Evolutionary conservation across 2,797 vertebrate species (phyloP).

Genomic region (Thripadectes ignobilis): DNA sequence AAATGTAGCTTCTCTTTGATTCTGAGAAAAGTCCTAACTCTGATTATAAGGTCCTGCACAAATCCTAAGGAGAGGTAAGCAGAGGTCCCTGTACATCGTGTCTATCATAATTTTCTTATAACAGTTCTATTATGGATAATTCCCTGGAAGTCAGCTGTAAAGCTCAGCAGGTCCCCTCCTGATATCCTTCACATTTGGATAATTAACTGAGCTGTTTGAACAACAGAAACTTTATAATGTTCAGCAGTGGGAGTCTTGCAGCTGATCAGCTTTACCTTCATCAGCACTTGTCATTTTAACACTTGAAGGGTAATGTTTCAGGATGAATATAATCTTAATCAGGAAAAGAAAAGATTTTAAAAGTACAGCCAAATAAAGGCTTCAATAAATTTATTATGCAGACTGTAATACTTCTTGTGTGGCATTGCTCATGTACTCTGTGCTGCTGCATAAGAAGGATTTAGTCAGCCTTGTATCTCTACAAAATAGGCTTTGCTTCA

Average conservation of each 20-base stretch:
- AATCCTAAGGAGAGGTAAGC: slow-evolving; percentile 58
- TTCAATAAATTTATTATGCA: slow-evolving; percentile 34
- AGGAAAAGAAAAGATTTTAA: slow-evolving; percentile 57
- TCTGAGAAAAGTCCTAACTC: slow-evolving; percentile 43
- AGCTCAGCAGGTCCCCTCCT: slow-evolving; percentile 53
- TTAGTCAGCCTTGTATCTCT: slow-evolving; percentile 41
- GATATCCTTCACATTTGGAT: slow-evolving; percentile 62
- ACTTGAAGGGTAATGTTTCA: slow-evolving; percentile 57
- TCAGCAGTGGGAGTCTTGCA: slow-evolving; percentile 61
- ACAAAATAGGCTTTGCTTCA: slow-evolving; percentile 35
- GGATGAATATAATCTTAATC: slow-evolving; percentile 59
- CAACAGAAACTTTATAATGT: slow-evolving; percentile 69
- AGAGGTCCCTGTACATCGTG: slow-evolving; percentile 35
- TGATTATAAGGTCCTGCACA: slow-evolving; percentile 45
- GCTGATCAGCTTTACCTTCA: slow-evolving; percentile 67
- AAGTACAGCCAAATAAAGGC: slow-evolving; percentile 50
- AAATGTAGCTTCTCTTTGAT: slow-evolving; percentile 58
- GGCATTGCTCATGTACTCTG: not conserved
- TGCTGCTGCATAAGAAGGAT: slow-evolving; percentile 35
- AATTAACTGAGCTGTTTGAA: slow-evolving; percentile 72
- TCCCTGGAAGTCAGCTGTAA: slow-evolving; percentile 54
- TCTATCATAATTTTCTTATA: slow-evolving; percentile 56
- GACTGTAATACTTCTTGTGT: slow-evolving; percentile 14
- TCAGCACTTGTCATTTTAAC: slow-evolving; percentile 69
- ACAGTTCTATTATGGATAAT: slow-evolving; percentile 56